These are phyloP conservation scores for Macrotis lagotis DNA, from an alignment of 2,113 vertebrate species.

Conservation along the genomic window DNA sequence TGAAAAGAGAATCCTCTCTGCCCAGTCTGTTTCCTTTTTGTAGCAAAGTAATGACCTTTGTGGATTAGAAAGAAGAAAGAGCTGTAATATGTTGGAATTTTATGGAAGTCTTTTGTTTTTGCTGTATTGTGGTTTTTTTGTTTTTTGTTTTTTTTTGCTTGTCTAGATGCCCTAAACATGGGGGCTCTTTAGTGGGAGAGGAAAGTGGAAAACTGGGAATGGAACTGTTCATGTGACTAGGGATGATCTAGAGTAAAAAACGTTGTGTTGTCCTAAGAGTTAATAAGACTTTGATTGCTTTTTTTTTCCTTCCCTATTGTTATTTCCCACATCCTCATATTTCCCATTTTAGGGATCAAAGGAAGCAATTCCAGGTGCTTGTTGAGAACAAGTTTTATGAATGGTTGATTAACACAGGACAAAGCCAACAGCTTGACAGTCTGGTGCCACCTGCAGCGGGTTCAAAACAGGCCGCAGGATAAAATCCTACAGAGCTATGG, in stretches of 20 bases:
- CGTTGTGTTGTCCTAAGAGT: neutral
- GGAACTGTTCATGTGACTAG: neutral
- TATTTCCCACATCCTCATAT: conserved; percentile 25
- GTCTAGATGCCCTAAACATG: neutral
- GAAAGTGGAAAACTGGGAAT: conserved; percentile 4
- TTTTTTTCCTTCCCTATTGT: neutral
- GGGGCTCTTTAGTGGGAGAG: conserved; percentile 6
- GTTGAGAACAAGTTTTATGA: conserved; percentile 94
- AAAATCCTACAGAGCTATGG: conserved; percentile 17
- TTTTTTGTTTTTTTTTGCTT: neutral
- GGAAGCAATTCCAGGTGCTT: conserved; percentile 89
- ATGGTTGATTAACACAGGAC: conserved; percentile 91
- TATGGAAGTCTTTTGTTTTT: neutral
- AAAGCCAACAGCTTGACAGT: conserved; percentile 92
- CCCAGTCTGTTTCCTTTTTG: neutral
- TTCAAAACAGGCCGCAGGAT: conserved; percentile 82
- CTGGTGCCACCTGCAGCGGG: conserved; percentile 84
- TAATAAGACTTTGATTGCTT: neutral
- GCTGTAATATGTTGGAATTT: neutral
- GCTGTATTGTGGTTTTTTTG: too few relatives aligned
- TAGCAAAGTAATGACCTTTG: neutral
- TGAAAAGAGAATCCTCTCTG: conserved; percentile 25
- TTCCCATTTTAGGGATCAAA: conserved; percentile 88
- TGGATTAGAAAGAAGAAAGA: neutral
- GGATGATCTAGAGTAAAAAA: conserved; percentile 2